Base-by-base conservation (phyloP, 2,888 invertebrate genomes). In the Macrostomum cliftonense region DNA sequence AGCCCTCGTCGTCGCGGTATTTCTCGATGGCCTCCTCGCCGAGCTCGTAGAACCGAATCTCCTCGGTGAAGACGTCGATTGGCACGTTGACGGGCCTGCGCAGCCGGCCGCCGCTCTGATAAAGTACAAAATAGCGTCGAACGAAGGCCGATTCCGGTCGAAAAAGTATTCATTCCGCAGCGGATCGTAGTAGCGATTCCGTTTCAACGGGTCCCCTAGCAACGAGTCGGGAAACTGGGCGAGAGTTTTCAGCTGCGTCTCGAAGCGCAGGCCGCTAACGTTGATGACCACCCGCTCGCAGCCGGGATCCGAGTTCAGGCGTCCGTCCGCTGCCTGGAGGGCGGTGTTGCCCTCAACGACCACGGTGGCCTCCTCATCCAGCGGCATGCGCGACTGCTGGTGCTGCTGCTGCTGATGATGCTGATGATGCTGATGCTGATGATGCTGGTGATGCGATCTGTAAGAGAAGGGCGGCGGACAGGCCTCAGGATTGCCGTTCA, bases 81-180 rank as follows among this genome's bases (percentile, higher is more conserved):
- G 93, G 95, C 68, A 95, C 93, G 77, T 93, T 93, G 72, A 91
- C 91, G 64, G 95, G 95, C 72, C 93, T 80, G 66, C 93, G 79
- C 64, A 95, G 79, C 67, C 93, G 80, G 62, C 93, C 93, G 63
- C 93, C 68, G 59, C 65, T 68, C 75, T 95, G 93, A 76, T 95
- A 95, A 77, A 95, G 74, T 93, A 93, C 67, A 95, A 80, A 76
- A 95, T 93, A 73, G 95, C 93, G 79, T 95, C 95, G 78, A 95
- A 95, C 71, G 88, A 88, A 70, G 89, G 91, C 73, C 95, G 81
- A 78, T 93, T 93, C 70, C 95, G 80, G 77, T 95, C 93, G 78
- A 95, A 95, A 78, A 95, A 95, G 77, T 93, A 95, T 77, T 95
- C 95, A 79, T 95, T 91, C 75, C 91, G 68, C 65, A 91, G 76